These are phyloP conservation scores for Petrocephalus schoutedeni DNA, from an alignment of 2,797 vertebrate species.

Conservation along the genomic window DNA sequence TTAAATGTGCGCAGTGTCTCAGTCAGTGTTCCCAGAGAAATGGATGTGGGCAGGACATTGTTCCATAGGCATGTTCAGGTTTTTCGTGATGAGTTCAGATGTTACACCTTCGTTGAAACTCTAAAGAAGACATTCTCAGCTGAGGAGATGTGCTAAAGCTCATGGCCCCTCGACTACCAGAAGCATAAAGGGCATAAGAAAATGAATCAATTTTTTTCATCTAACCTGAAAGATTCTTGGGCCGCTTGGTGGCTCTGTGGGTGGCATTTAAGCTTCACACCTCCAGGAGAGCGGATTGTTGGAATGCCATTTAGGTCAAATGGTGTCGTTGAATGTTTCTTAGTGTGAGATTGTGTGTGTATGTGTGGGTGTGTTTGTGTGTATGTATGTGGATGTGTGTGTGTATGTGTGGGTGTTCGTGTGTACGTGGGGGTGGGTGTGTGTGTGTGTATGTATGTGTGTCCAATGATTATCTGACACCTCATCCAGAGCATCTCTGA, in stretches of 20 bases:
- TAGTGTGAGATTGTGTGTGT: neutral
- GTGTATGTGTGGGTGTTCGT: neutral
- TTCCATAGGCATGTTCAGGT: neutral
- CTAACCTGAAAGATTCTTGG: neutral
- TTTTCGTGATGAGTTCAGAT: neutral
- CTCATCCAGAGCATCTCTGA: neutral
- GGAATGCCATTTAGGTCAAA: neutral
- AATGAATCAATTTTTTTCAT: neutral
- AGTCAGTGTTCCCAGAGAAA: neutral
- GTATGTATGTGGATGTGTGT: neutral
- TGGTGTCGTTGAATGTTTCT: neutral
- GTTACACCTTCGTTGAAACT: neutral
- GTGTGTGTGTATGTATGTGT: neutral
- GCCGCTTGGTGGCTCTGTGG: neutral
- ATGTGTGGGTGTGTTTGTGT: neutral
- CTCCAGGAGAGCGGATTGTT: neutral
- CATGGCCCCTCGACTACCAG: neutral
- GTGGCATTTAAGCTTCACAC: neutral
- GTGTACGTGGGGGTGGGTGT: neutral
- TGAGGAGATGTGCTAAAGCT: neutral
- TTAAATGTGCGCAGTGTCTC: neutral
- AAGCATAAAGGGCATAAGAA: neutral
- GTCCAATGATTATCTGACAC: neutral
- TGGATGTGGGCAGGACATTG: neutral
- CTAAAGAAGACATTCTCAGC: neutral